Percentiles rank a stretch among this genome's conserved stretches.
Conservation (phyloP, 2,888 invertebrate species). For the Catocala sponsa region DNA sequence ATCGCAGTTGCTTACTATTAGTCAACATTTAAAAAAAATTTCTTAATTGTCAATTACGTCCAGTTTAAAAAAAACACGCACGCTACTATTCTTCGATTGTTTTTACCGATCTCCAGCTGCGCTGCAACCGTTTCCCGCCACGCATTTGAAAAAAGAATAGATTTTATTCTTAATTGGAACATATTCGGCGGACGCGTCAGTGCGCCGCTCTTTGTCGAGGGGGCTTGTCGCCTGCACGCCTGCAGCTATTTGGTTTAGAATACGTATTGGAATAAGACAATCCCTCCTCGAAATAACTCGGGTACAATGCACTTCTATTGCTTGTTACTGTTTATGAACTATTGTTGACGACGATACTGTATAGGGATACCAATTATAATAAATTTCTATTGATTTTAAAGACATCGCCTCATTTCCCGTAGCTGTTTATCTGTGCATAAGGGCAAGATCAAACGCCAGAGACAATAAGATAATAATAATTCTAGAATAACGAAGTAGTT, state of each 20-base stretch:
- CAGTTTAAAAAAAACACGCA: conserved; percentile 18
- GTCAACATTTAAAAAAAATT: too few relatives aligned
- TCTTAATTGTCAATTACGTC: too few relatives aligned
- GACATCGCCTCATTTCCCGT: too few relatives aligned
- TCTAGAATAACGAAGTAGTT: too few relatives aligned
- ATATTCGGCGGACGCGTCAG: conserved; percentile 76
- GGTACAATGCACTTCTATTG: conserved; percentile 32
- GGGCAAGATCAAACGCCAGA: too few relatives aligned
- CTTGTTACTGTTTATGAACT: conserved; percentile 30
- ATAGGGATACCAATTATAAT: neutral
- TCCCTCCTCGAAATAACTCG: conserved; percentile 73
- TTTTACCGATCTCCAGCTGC: conserved; percentile 55
- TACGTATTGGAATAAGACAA: conserved; percentile 81
- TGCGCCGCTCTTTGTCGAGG: conserved; percentile 67
- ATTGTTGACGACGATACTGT: conserved; percentile 24
- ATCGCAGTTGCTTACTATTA: too few relatives aligned
- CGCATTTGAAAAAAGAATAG: conserved; percentile 62
- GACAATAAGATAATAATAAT: too few relatives aligned
- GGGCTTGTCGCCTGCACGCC: conserved; percentile 63
- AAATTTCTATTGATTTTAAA: neutral
- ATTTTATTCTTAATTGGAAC: conserved; percentile 82
- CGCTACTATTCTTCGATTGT: conserved; percentile 26
- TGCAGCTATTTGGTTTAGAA: conserved; percentile 80
- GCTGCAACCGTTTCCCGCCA: conserved; percentile 61
- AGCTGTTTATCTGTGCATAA: too few relatives aligned